Percentiles rank a stretch among this genome's conserved stretches.
Evolutionary conservation across 2,888 invertebrate species (phyloP).

Genomic region (Taenaris catops): DNA sequence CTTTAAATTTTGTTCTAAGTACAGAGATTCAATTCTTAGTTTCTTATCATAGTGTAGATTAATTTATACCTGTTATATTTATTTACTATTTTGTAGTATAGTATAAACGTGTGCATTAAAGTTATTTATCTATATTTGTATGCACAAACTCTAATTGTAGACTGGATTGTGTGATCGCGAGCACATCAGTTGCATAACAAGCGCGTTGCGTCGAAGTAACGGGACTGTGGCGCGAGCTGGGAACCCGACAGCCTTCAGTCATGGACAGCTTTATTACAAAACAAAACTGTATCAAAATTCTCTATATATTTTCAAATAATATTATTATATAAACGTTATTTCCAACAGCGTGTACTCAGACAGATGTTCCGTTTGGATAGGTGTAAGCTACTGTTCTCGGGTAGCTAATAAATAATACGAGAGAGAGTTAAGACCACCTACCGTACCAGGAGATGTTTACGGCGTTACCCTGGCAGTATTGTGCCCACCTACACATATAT

Average conservation of each 20-base stretch:
- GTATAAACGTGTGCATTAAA: no score
- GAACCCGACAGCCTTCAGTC: slow-evolving; percentile 26
- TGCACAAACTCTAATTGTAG: slow-evolving; percentile 14
- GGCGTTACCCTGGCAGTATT: slow-evolving; percentile 58
- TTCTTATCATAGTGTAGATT: no score
- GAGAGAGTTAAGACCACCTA: slow-evolving; percentile 75
- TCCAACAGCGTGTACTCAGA: slow-evolving; percentile 20
- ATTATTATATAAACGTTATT: slow-evolving; percentile 9
- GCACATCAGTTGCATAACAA: slow-evolving; percentile 69
- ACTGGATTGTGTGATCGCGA: slow-evolving; percentile 29
- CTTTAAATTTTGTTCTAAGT: no score
- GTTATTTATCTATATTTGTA: no score
- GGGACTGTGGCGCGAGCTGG: slow-evolving; percentile 48
- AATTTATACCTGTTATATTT: no score
- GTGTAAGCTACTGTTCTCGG: slow-evolving; percentile 27
- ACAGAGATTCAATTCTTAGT: no score
- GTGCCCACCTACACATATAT: slow-evolving; percentile 74
- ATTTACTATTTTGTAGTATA: no score
- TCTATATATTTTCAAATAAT: slow-evolving; percentile 5
- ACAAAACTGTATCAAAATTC: not conserved
- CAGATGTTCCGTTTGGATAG: slow-evolving; percentile 29
- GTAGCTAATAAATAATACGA: slow-evolving; percentile 72
- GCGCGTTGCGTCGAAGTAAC: slow-evolving; percentile 63
- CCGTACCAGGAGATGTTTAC: slow-evolving; percentile 69
- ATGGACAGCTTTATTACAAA: no score